These are phyloP conservation scores for Camelus dromedarius DNA, from an alignment of 2,113 vertebrate species.

Conservation along the genomic window DNA sequence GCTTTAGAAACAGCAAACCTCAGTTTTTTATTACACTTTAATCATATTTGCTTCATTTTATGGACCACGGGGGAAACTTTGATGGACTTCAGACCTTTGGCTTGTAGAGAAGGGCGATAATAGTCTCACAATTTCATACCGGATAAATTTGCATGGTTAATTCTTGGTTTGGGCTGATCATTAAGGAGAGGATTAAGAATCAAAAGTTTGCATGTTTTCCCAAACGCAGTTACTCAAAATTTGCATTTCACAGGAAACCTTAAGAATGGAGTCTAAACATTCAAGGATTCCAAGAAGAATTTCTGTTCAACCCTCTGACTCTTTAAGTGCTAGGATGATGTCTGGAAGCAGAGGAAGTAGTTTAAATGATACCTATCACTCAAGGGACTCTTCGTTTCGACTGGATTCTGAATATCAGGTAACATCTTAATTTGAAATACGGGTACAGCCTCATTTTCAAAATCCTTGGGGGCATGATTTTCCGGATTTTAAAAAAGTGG, in stretches of 20 bases:
- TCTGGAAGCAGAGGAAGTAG: conserved; percentile 86
- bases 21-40: not conserved
- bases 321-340: conserved; percentile 86
- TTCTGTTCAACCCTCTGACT: conserved; percentile 89
- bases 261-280: conserved; percentile 96
- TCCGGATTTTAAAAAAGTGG: not conserved
- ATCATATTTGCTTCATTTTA: not conserved
- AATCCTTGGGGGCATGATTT: not conserved
- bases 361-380: conserved; percentile 89
- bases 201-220: conserved; percentile 49
- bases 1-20: not conserved
- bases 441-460: not conserved
- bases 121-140: not conserved
- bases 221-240: conserved; percentile 72
- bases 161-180: conserved; percentile 48
- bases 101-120: not conserved
- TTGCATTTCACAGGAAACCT: conserved; percentile 79
- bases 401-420: conserved; percentile 94
- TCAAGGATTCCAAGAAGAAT: conserved; percentile 93
- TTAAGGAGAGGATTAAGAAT: conserved; percentile 45
- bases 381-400: conserved; percentile 91
- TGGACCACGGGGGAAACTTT: not conserved
- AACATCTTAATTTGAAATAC: conserved; percentile 76
- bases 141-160: not conserved
- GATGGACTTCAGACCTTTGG: not conserved